These are phyloP conservation scores for Drymodes brunneopygia DNA, from an alignment of 2,113 vertebrate species.

Conservation along the genomic window DNA sequence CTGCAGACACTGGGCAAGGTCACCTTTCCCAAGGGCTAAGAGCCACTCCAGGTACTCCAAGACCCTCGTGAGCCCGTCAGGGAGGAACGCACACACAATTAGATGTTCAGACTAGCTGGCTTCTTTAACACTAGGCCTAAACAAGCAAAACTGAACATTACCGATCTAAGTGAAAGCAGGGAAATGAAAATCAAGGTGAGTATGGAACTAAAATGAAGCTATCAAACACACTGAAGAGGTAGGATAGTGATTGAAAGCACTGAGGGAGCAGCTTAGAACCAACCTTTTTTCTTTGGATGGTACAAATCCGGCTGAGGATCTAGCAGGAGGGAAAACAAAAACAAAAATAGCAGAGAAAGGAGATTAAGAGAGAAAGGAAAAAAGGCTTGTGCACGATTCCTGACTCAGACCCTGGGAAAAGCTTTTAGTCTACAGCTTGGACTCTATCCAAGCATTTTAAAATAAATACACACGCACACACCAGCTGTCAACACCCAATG, in stretches of 20 bases:
- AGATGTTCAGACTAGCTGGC: neutral
- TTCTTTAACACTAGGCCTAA: neutral
- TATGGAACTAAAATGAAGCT: constrained; percentile 68
- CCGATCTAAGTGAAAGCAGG: constrained; percentile 15
- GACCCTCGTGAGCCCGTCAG: neutral
- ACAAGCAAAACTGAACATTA: neutral
- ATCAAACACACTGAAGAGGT: constrained; percentile 58
- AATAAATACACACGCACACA: neutral
- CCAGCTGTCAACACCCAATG: neutral
- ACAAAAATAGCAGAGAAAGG: constrained; percentile 80
- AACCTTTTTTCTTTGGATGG: constrained; percentile 98
- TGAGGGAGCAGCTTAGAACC: constrained; percentile 80
- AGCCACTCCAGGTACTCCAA: neutral
- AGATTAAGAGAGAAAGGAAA: constrained; percentile 78
- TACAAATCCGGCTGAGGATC: constrained; percentile 93
- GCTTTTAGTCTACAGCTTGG: constrained; percentile 49
- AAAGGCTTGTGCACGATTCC: constrained; percentile 60
- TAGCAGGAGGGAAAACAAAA: constrained; percentile 83
- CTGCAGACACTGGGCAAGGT: neutral
- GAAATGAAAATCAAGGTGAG: constrained; percentile 41
- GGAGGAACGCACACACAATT: neutral
- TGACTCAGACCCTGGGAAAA: constrained; percentile 54
- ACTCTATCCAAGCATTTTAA: neutral
- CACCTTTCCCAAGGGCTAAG: neutral
- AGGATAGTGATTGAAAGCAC: constrained; percentile 53